Evolutionary conservation across 2,888 invertebrate species (phyloP), one percentile per base, ranked within the genome.

Genomic region (Nematopogon swammerdamellus): DNA sequence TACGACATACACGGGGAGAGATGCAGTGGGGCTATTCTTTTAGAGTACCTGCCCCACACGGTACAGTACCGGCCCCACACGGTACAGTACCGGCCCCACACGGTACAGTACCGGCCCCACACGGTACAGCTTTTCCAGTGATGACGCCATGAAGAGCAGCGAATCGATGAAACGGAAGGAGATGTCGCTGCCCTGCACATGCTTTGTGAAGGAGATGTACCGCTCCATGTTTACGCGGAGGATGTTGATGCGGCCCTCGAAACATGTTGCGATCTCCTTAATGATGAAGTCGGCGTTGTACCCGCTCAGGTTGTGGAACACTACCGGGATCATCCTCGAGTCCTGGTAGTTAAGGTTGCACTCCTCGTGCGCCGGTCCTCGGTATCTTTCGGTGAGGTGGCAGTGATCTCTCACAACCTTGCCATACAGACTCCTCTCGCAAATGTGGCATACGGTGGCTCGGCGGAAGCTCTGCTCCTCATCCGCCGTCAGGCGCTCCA

Each of bases 301-400:
- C 3, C 36, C 36, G 14, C 36, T 36, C 6, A 36, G 36, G 36
- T 63, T 64, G 49, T 64, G 64, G 49, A 63, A 62, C 5, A 61
- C 52, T 5, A 63, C 52, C 1, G 64, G 65, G 30, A 68, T 56
- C 17, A 56, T 54, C 25, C 55, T 51, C 0, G 55, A 51, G 18
- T 59, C 51, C 53, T 57, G 53, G 51, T 53, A 67, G 49, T 63
- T 59, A 18, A 68, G 44, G 55, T 67, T 65, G 47, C 64, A 63
- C 14, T 16, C 44, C 19, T 55, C 51, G 53, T 62, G 61, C 8
- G 60, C 58, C 8, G 55, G 52, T 16, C 59, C 60, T 36, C 60
- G 47, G 51, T 53, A 62, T 25, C 52, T 52, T 30, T 60, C 61
- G 18, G 58, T 60, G 6, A 62, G 50, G 50, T 63, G 63, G 49